phyloP scores from a whole-genome alignment of 2,113 vertebrate species.

The Paradoxurus hermaphroditus region DNA sequence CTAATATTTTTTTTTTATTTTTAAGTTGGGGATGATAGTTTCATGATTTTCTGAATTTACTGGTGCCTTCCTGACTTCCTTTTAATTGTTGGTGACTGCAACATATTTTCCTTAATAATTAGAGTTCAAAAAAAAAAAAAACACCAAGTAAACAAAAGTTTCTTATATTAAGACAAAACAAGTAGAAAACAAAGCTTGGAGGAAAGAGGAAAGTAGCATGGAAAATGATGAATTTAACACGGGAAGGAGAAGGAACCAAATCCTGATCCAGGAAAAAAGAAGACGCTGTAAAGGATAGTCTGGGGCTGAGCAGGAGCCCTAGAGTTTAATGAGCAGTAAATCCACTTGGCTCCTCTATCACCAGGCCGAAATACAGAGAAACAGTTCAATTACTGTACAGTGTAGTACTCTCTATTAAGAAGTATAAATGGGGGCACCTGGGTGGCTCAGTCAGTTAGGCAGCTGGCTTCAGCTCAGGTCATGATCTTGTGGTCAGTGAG shows the following conservation, averaged over 20 bases:
- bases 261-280: background rate
- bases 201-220: background rate
- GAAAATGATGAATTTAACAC: background rate
- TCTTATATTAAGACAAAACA: background rate
- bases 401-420: background rate
- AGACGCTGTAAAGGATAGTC: background rate
- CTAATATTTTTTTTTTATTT: background rate
- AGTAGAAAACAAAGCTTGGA: background rate
- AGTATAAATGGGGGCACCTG: background rate
- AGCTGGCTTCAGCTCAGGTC: too few relatives aligned
- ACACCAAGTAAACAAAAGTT: background rate
- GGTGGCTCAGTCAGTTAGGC: too few relatives aligned
- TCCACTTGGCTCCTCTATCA: background rate
- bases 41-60: background rate
- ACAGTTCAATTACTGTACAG: background rate
- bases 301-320: background rate
- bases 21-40: too few relatives aligned
- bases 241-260: background rate
- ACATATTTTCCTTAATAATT: background rate
- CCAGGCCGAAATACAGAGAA: background rate
- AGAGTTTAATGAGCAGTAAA: background rate
- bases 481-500: too few relatives aligned
- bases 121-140: background rate
- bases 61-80: background rate
- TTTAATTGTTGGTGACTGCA: background rate